Percentiles rank a stretch among this genome's conserved stretches.
Conservation (phyloP, 1,140 invertebrate species). For the Elymnias hypermnestra region DNA sequence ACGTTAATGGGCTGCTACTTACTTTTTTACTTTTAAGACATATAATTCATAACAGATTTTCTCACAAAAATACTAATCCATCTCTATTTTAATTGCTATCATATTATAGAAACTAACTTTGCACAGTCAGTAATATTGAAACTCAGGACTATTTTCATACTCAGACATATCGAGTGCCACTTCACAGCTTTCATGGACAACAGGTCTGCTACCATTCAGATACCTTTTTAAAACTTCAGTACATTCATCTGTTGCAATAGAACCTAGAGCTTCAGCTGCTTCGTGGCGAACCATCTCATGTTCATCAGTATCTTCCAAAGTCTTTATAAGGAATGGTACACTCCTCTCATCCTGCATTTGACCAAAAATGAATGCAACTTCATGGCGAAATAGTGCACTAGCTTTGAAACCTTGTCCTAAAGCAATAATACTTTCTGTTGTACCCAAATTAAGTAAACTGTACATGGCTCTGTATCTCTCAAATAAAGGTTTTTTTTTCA, state of each 20-base stretch:
- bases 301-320: constrained; percentile 73
- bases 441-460: constrained; percentile 91
- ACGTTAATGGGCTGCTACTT: too few species aligned
- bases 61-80: too few species aligned
- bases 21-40: too few species aligned
- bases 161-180: constrained; percentile 99
- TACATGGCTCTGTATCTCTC: constrained; percentile 98
- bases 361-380: constrained; percentile 98
- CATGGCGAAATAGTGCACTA: too few species aligned
- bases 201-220: constrained; percentile 86
- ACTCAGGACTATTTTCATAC: constrained; percentile 94
- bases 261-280: constrained; percentile 97
- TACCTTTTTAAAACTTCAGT: constrained; percentile 83
- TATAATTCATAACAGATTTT: too few species aligned
- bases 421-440: constrained; percentile 85
- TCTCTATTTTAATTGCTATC: too few species aligned
- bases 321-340: constrained; percentile 81
- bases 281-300: constrained; percentile 99
- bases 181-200: constrained; percentile 97
- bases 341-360: constrained; percentile 95
- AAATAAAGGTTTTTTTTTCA: constrained; percentile 86
- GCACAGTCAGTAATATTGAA: too few species aligned
- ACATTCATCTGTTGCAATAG: constrained; percentile 94
- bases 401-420: constrained; percentile 91
- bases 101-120: too few species aligned